Evolutionary conservation across 2,888 invertebrate genomes (phyloP), one percentile per base, ranked within the genome.

Genomic region (Therioaphis trifolii): DNA sequence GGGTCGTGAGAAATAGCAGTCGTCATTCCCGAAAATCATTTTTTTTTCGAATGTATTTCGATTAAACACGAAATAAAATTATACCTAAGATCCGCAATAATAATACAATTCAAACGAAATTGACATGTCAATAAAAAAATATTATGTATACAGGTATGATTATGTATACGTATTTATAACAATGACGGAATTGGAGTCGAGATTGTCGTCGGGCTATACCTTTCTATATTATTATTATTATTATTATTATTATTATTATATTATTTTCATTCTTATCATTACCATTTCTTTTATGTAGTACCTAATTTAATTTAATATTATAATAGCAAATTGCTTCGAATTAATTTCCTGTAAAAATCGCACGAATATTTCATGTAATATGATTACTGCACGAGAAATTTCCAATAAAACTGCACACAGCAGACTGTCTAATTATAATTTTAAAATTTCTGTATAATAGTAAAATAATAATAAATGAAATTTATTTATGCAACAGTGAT

Each of bases 1-100:
- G 52, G 35, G 66, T 78, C 77, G 77, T 78, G 77, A 78, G 77
- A 78, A 78, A 76, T 49, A 76, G 76, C 76, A 63, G 68, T 52
- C 77, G 77, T 78, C 77, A 78, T 78, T 78, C 77, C 27, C 77
- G 66, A 52, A 40, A 66, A 18, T 78, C 49, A 52, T 78, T 46
- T 75, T 75, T 76, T 46, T 43, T 61, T 11, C 77, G 49, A 76
- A 76, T 49, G 61, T 15, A 52, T 46, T 77, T 77, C 63, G 66
- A 66, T 78, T 78, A 78, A 76, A 76, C 27, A 61, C 63, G 18
- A 63, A 76, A n/a, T 18, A 18, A 68, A 68, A 52, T 78, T 35
- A 68, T 63, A 76, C 61, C 76, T 9, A 9, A 76, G 76, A 76
- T 76, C 61, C 63, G 63, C 46, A 63, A 63, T 76, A 63, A 63